Conservation (phyloP, 2,797 vertebrate genomes). For the Ptychobarbus kaznakovi region DNA sequence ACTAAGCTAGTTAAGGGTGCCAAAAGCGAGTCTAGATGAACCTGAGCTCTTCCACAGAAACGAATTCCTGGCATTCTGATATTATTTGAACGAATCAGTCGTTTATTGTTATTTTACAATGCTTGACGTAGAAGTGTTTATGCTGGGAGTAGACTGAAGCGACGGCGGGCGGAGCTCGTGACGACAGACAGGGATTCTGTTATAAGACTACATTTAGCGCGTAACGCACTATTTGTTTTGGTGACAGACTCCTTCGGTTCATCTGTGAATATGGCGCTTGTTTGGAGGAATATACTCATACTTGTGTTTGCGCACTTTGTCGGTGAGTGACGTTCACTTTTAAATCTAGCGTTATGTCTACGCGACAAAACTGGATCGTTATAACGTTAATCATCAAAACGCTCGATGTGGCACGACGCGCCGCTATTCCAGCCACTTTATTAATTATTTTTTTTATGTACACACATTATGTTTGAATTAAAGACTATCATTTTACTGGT, state of each 20-base stretch:
- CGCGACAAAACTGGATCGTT: background rate
- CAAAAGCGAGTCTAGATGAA: background rate
- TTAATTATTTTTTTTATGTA: background rate
- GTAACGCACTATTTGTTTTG: background rate
- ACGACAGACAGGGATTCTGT: background rate
- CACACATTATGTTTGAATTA: background rate
- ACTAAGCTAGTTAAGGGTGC: background rate
- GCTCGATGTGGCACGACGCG: background rate
- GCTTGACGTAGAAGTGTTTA: background rate
- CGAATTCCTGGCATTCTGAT: background rate
- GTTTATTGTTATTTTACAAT: background rate
- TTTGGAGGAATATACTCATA: background rate
- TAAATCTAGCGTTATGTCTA: background rate
- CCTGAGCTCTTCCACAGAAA: background rate
- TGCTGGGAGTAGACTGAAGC: background rate
- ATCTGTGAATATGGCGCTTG: background rate
- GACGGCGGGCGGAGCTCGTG: background rate
- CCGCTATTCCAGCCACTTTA: background rate
- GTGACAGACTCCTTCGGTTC: background rate
- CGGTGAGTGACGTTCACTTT: slow-evolving; percentile 28
- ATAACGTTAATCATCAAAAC: background rate
- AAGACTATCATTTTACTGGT: background rate
- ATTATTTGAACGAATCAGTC: background rate
- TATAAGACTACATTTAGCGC: background rate
- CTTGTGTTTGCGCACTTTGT: slow-evolving; percentile 11